Evolutionary conservation across 2,797 vertebrate species (phyloP).

Genomic region (Lutjanus argentimaculatus): DNA sequence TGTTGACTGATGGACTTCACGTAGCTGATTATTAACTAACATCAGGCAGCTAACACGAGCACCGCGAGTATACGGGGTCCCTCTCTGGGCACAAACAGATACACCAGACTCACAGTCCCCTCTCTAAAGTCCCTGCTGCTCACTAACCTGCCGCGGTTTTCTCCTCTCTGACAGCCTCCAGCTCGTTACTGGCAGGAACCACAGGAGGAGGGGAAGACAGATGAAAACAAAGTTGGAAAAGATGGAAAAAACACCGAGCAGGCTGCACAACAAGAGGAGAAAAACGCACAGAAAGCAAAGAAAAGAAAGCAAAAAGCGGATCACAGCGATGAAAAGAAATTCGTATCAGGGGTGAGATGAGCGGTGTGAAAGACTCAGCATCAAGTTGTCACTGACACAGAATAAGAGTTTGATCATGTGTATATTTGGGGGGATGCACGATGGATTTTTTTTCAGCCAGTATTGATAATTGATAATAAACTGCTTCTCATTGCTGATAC

Average conservation of each 20-base stretch:
- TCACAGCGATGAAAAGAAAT: constrained; percentile 24
- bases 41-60: not conserved
- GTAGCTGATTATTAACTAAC: not conserved
- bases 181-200: constrained; percentile 82
- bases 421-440: too few species aligned
- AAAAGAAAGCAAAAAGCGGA: constrained; percentile 49
- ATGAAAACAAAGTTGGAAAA: constrained; percentile 30
- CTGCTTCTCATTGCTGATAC: too few species aligned
- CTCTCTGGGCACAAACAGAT: not conserved
- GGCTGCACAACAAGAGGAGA: not conserved
- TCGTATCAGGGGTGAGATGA: constrained; percentile 75
- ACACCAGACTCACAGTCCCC: not conserved
- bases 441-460: too few species aligned
- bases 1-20: not conserved
- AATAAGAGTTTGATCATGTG: too few species aligned
- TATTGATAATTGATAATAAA: too few species aligned
- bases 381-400: not conserved
- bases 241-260: constrained; percentile 13
- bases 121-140: not conserved
- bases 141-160: not conserved
- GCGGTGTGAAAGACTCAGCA: not conserved
- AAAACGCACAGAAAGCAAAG: constrained; percentile 8
- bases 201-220: constrained; percentile 22
- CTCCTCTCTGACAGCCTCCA: constrained; percentile 50
- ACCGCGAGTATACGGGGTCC: not conserved